Evolutionary conservation across 2,888 invertebrate species (phyloP), one percentile per base, ranked within the genome.

Genomic region (Dynastes maya): DNA sequence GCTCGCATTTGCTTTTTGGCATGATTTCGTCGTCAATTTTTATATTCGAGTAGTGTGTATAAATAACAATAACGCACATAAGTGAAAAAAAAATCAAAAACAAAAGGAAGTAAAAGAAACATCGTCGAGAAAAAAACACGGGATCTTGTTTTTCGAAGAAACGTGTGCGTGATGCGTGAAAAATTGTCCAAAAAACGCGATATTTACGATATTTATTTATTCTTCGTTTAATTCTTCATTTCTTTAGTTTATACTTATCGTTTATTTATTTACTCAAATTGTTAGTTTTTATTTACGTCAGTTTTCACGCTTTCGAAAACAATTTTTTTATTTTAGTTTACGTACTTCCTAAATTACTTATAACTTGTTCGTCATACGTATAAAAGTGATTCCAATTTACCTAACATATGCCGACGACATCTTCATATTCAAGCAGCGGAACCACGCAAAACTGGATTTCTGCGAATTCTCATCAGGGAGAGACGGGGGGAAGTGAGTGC

Each of bases 371-470:
- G 22, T 63, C 72, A 74, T 74, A 74, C 72, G 72, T 74, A 74
- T 74, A 74, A 74, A 74, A 74, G 72, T 74, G 72, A 74, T 74
- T 74, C 72, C 72, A 45, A 74, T 74, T 45, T 45, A 45, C 45
- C 8, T 45, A 45, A 45, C 45, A 45, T 74, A 74, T 74, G 72
- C 61, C 72, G 72, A 72, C 72, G 72, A 72, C 72, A 72, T 72
- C 58, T 72, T 72, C 72, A 72, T 72, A 37, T 72, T 72, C 72
- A 72, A 72, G 72, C 72, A 45, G 61, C 72, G 72, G 72, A 74
- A 74, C 61, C 72, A 74, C 72, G 45, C 72, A 74, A 37, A 45
- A 74, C 45, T 61, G 45, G 61, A 71, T 58, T 58, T 58, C 55
- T 58, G 55, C 22, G 72, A 61, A 61, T 61, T 74, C 72, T 58